Evolutionary conservation across 2,888 invertebrate species (phyloP), one percentile per base, ranked within the genome.

Genomic region (Tanaodytes sp.): DNA sequence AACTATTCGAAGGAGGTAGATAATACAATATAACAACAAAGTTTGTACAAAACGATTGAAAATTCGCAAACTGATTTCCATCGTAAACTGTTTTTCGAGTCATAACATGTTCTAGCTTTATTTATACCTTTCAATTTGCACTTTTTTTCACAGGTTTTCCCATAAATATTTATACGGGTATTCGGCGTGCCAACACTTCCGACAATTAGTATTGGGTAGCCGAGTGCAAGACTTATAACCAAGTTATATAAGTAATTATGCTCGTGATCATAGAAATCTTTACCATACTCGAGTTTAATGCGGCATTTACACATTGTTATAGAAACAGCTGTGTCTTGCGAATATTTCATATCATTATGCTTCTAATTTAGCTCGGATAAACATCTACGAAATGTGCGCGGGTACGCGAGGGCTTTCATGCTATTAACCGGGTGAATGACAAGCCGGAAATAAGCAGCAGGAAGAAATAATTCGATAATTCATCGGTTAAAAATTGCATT

Each of bases 221-320:
- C 9, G 14, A 31, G 33, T 39, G 42, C 36, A 51, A 64, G 46
- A 65, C 55, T 59, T 55, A 55, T 46, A 55, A 55, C 33, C 33
- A 54, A 61, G 51, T 67, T 67, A 55, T 61, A 55, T 66, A 66
- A 61, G 61, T 49, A 61, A 67, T 61, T 67, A 61, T 66, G 48
- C 37, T 52, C 51, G 64, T 61, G 55, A 40, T 54, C 43, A 45
- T 66, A 66, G 66, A 61, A 66, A 66, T 66, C 61, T 54, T 20
- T 43, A 43, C 66, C 43, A 43, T 61, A 55, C 46, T 16, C 11
- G 55, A 43, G 49, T 36, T 57, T 52, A 15, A 19, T 23, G 54
- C 23, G 37, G 58, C 39, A 45, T 55, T 66, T 49, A 49, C 39
- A 66, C 66, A 66, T 67, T 67, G 61, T 67, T 67, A 61, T 42